Evolutionary conservation across 2,888 invertebrate species (phyloP).

Genomic region (Sabatieria punctata): DNA sequence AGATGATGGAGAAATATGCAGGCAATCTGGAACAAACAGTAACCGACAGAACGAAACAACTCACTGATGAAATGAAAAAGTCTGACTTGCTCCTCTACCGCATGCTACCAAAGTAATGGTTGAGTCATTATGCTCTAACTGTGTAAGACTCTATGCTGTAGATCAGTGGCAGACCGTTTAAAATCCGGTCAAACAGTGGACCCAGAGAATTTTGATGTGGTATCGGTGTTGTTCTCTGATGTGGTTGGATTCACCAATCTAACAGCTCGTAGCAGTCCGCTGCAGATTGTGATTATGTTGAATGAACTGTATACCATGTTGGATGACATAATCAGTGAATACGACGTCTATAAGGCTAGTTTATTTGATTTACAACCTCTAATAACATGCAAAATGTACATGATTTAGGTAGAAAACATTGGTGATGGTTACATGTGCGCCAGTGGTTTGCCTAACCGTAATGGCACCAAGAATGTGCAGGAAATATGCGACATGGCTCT

Average conservation of each 20-base stretch:
- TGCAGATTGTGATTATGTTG: slow-evolving; percentile 2
- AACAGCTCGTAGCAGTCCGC: slow-evolving; percentile 1
- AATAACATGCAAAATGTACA: background rate
- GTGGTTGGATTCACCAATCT: slow-evolving; percentile 5
- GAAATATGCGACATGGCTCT: slow-evolving; percentile 3
- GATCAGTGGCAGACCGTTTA: slow-evolving; percentile 6
- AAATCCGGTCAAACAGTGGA: slow-evolving; percentile 7
- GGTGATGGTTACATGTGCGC: slow-evolving; percentile 4
- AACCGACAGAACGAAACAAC: background rate
- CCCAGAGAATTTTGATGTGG: slow-evolving; percentile 1
- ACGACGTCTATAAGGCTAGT: slow-evolving; percentile 7
- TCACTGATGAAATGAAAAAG: slow-evolving; percentile 8
- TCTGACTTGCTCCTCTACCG: slow-evolving; percentile 7
- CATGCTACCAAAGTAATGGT: slow-evolving; percentile 7
- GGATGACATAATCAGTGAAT: slow-evolving; percentile 3
- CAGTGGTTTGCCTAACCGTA: slow-evolving; percentile 5
- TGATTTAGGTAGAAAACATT: slow-evolving; percentile 1
- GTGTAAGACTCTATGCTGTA: no score
- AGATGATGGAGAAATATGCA: slow-evolving; percentile 4
- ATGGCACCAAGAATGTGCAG: slow-evolving; percentile 4
- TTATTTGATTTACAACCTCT: background rate
- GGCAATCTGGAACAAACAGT: slow-evolving; percentile 2
- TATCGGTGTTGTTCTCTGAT: background rate
- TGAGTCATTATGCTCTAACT: no score
- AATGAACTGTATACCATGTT: slow-evolving; percentile 3